These are phyloP conservation scores for Drosophila rellima DNA, from an alignment of 2,888 invertebrate species.

Conservation along the genomic window DNA sequence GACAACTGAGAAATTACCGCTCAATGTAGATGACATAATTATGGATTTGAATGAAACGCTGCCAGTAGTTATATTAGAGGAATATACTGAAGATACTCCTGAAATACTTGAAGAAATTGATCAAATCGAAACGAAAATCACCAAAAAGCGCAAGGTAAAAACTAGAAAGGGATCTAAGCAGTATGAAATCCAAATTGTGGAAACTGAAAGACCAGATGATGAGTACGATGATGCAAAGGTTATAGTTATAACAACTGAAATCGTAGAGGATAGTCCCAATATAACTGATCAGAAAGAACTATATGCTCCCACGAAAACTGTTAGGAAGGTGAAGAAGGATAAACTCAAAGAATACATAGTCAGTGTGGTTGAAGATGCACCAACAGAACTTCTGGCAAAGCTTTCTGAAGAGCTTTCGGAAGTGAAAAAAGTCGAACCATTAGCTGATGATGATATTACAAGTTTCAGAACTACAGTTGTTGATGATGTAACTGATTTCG, in stretches of 20 bases:
- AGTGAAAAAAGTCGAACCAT: conserved; percentile 31
- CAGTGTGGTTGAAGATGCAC: conserved; percentile 78
- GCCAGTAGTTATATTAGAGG: conserved; percentile 53
- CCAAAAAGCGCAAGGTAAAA: conserved; percentile 86
- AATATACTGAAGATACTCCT: conserved; percentile 28
- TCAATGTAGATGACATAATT: conserved; percentile 58
- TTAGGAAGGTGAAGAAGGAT: conserved; percentile 75
- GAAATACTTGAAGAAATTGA: conserved; percentile 66
- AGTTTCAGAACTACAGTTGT: conserved; percentile 78
- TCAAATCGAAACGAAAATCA: conserved; percentile 76
- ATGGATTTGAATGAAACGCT: conserved; percentile 58
- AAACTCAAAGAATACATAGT: conserved; percentile 81
- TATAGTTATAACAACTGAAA: conserved; percentile 81
- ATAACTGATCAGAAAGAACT: conserved; percentile 71
- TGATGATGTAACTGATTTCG: conserved; percentile 83
- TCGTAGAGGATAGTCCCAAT: conserved; percentile 72
- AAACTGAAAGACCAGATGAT: conserved; percentile 82
- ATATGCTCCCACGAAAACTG: conserved; percentile 70
- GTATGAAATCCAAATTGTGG: conserved; percentile 86
- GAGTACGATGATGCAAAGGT: conserved; percentile 84
- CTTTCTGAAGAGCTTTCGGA: conserved; percentile 54
- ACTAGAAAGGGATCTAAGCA: conserved; percentile 85
- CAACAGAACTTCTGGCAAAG: conserved; percentile 57
- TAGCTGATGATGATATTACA: conserved; percentile 41
- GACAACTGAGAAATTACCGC: conserved; percentile 6